These are phyloP conservation scores for Chaetodon trifascialis DNA, from an alignment of 2,113 vertebrate species.

Conservation along the genomic window DNA sequence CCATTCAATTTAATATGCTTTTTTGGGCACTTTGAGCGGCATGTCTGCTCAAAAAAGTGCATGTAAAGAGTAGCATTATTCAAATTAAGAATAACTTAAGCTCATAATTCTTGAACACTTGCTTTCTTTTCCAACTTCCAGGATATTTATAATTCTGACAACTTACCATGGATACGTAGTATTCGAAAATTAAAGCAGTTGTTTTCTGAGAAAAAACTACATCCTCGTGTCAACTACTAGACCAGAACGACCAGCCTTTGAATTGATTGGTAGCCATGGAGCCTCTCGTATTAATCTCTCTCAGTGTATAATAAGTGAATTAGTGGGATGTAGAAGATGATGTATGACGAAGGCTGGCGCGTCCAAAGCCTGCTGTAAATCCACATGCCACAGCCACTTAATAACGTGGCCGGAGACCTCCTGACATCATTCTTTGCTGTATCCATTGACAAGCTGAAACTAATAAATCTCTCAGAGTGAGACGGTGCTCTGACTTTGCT, in stretches of 20 bases:
- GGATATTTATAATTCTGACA: conserved; percentile 1
- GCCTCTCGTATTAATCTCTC: conserved; percentile 66
- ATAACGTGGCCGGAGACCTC: conserved; percentile 66
- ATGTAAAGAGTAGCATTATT: neutral
- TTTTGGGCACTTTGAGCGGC: neutral
- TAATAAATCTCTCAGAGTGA: conserved; percentile 54
- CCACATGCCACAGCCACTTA: conserved; percentile 72
- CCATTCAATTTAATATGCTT: neutral
- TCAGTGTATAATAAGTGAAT: conserved; percentile 77
- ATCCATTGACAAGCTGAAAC: conserved; percentile 51
- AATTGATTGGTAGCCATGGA: conserved; percentile 57
- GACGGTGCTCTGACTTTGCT: conserved; percentile 28
- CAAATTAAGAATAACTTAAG: neutral
- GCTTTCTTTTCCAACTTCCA: neutral
- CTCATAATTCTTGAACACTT: neutral
- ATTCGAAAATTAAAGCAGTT: neutral
- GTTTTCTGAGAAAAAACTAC: conserved; percentile 22
- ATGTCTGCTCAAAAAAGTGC: neutral
- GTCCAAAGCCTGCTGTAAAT: conserved; percentile 75
- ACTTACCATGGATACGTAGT: neutral
- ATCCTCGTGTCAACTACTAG: conserved; percentile 4
- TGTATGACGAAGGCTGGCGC: conserved; percentile 70
- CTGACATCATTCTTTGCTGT: conserved; percentile 61
- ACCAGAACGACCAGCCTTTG: conserved; percentile 29
- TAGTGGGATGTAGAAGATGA: conserved; percentile 75